Base-by-base conservation (phyloP, 2,113 vertebrate genomes). In the Perognathus longimembris region DNA sequence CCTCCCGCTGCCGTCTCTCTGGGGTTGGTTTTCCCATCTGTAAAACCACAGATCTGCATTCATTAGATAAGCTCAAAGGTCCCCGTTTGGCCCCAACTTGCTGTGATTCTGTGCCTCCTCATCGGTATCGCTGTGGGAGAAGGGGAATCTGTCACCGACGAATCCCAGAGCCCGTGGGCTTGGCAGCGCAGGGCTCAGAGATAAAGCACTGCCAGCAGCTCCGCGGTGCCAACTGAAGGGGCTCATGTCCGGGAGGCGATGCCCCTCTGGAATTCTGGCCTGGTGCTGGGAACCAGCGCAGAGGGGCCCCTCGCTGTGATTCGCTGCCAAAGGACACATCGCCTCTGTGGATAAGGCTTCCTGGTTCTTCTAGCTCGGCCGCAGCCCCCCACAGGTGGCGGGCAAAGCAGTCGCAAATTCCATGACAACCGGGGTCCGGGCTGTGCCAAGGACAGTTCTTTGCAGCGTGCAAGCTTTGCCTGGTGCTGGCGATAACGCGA, bases 331-430 rank as follows among this genome's bases (percentile, higher is more conserved):
- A 26, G 59, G 70, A 96, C 82, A 96, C 89, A 96, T 0, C 77
- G 87, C 70, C 22, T 82, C 75, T 87, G 54, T 70, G 97, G 92
- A 97, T 95, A 95, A 96, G 92, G 50, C 86, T 97, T 94, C 93
- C 95, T 40, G 83, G 50, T 83, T 67, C 81, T 95, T 75, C 75
- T 87, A 90, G 93, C 85, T 88, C 50, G 87, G 90, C 50, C 50
- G 5, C 21, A 59, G 86, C 59, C 50, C 84, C 63, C 59, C 90
- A 28, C 17, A 34, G 83, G 77, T 66, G 42, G 36, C 7, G 38
- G 74, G 32, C 57, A 40, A 18, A 66, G 76, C 78, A 91, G 92
- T 73, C 78, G 50, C 15, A 34, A 64, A 71, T 94, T 92, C 92
- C 66, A 45, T 67, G 89, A 95, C 95, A 74, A 30, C 77, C 73